Evolutionary conservation across 92 coral and sea anemone species (phyloP).

Genomic region (Porites evermanni): DNA sequence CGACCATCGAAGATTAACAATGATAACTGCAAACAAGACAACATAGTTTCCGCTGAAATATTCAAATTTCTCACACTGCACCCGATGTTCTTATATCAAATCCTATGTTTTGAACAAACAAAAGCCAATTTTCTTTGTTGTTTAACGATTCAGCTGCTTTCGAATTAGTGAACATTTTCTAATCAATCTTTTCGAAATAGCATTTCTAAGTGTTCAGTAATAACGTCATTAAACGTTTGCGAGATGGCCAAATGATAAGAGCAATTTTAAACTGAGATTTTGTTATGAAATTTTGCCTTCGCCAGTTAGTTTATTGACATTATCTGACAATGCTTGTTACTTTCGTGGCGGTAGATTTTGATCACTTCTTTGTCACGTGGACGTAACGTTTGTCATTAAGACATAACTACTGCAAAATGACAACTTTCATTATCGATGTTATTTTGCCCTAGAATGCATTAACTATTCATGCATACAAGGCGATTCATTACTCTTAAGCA

Average conservation of each 20-base stretch:
- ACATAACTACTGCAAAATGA: neutral
- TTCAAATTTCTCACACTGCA: neutral
- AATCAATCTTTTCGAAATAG: no score
- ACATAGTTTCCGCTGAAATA: neutral
- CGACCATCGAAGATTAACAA: no score
- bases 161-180: no score
- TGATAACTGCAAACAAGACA: neutral
- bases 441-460: neutral
- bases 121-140: no score
- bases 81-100: neutral
- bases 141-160: neutral
- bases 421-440: neutral
- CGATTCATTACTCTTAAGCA: neutral
- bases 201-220: no score
- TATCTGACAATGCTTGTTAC: neutral
- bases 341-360: slow-evolving; percentile 11
- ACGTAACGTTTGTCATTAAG: neutral
- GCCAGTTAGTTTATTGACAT: slow-evolving; percentile 2
- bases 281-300: neutral
- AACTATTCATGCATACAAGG: slow-evolving; percentile 6
- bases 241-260: neutral
- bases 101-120: neutral
- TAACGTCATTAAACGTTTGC: neutral
- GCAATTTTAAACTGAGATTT: slow-evolving; percentile 9
- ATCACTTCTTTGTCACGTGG: neutral